Evolutionary conservation across 2,797 vertebrate species (phyloP).

Genomic region (Halcyon leucocephala): DNA sequence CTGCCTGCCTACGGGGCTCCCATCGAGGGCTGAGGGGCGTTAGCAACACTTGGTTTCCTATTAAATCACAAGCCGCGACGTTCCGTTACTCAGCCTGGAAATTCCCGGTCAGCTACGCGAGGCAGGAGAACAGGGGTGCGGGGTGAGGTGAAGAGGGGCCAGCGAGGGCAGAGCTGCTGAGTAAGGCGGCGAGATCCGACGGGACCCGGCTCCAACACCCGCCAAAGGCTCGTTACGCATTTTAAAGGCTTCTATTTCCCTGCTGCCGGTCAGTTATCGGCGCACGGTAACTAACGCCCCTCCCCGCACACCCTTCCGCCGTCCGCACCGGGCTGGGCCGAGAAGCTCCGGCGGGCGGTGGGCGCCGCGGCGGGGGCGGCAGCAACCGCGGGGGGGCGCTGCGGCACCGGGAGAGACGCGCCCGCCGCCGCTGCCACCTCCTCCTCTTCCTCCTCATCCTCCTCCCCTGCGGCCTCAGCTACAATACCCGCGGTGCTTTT

Average conservation of each 20-base stretch:
- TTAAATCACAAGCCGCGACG: neutral
- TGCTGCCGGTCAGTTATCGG: fast-evolving
- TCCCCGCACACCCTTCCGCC: too few species aligned
- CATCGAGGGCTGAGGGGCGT: fast-evolving
- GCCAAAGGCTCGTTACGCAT: fast-evolving
- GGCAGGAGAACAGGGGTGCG: too few species aligned
- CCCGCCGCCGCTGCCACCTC: too few species aligned
- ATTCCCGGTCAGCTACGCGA: neutral
- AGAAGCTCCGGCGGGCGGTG: too few species aligned
- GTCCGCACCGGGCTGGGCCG: too few species aligned
- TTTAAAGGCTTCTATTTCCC: fast-evolving
- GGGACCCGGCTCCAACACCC: fast-evolving
- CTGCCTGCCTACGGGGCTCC: neutral
- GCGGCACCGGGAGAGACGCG: neutral
- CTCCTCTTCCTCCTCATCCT: too few species aligned
- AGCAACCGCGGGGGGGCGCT: slow-evolving; percentile 48
- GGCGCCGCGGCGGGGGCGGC: too few species aligned
- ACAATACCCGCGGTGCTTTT: fast-evolving
- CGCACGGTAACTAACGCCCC: too few species aligned
- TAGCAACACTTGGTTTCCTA: fast-evolving
- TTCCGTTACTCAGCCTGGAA: too few species aligned
- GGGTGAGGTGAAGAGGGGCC: neutral
- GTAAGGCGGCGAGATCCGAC: fast-evolving
- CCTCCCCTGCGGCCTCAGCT: neutral
- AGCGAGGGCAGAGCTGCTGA: neutral